Base-by-base conservation (phyloP, 1,140 invertebrate species). In the Whitmania pigra region DNA sequence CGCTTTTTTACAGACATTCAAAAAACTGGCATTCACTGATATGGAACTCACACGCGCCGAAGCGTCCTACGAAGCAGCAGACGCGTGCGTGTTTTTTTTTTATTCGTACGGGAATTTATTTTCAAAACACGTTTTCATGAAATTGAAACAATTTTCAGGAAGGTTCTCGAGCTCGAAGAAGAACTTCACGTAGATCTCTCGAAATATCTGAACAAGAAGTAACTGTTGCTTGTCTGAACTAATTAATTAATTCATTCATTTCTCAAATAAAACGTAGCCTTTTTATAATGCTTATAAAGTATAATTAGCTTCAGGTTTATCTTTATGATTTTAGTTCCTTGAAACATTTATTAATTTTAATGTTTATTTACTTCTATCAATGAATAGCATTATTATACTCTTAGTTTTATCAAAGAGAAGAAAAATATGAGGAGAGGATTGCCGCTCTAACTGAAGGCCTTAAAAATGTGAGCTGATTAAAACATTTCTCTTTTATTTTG, bases 11-110 rank as follows among this genome's bases (percentile, higher is more conserved):
- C 81, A 99, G 96, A 95, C 98, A 84, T 95, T 96, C 87, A 94
- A 96, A 93, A 99, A 99, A 88, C 90, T 99, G 88, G 96, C 96
- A 86, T 98, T 98, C 93, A 96, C 99, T 89, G 96, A 99, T 87
- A 95, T 96, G 84, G 96, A 99, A 87, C 88, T 99, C 85, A 96
- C 99, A 86, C 90, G 96, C 87, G 95, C 97, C 78, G 97, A 99
- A 88, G 95, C 99, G 85, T 91, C 96, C 85, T 93, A 96, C 80
- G 96, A 99, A 86, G 87, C 94, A 82, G 96, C 96, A 86, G 96
- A 99, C 90, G 91, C 93, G 94, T 98, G 93, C 79, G 80, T 82
- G 78, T 76, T 0, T 55, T 36, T 15, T 2, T 43, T 9, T 43
- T 9, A 11, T 17, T 49, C 43, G 15, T 15, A 17, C 43, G 43